phyloP scores from a whole-genome alignment of 2,113 vertebrate genomes.

The Calyptomena viridis region DNA sequence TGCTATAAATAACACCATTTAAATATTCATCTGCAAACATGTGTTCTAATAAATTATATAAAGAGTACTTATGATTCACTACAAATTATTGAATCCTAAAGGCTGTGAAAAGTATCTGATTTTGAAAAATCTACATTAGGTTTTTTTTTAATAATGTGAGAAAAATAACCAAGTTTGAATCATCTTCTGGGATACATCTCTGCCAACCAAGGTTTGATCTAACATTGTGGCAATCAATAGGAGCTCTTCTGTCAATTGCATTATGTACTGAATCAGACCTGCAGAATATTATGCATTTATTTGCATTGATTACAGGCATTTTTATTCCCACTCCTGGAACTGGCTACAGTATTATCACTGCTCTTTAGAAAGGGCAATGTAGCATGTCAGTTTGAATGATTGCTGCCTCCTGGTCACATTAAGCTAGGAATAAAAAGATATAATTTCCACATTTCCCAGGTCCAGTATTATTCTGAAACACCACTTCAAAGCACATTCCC shows the following conservation, averaged over 20 bases:
- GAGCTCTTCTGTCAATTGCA: background rate
- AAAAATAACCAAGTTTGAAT: background rate
- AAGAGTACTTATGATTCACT: background rate
- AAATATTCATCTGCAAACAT: slow-evolving; percentile 19
- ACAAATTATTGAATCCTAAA: background rate
- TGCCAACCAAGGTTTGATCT: background rate
- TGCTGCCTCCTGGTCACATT: background rate
- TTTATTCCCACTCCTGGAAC: background rate
- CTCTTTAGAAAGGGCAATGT: background rate
- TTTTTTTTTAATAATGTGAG: background rate
- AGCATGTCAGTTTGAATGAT: background rate
- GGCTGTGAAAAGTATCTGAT: background rate
- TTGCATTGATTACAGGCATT: slow-evolving; percentile 7
- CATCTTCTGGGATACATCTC: background rate
- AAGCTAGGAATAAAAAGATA: background rate
- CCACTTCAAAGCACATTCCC: background rate
- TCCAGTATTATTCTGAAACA: background rate
- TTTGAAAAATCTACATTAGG: background rate
- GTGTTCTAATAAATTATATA: slow-evolving; percentile 6
- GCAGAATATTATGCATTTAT: slow-evolving; percentile 21
- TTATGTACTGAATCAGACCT: slow-evolving; percentile 19
- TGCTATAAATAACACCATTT: background rate
- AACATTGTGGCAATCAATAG: background rate
- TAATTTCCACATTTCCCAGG: background rate
- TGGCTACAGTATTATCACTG: background rate